A percentile compares a stretch with the other conserved stretches of the same genome.
phyloP scores from a whole-genome alignment of 53 echinoderm and acorn worm genomes.

The Patiria pectinifera region DNA sequence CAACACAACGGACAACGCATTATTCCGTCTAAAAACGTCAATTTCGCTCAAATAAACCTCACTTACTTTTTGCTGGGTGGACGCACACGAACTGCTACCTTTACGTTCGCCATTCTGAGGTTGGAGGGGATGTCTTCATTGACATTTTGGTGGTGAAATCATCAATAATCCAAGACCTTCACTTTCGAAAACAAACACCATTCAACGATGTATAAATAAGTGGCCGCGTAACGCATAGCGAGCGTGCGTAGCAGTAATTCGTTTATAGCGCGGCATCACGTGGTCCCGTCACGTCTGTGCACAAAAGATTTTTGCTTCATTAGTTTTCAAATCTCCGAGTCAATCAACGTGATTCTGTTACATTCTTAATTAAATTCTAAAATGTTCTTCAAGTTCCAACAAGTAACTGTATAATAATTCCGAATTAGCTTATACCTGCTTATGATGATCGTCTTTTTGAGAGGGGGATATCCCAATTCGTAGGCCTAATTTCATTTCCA shows the following conservation, averaged over 20 bases:
- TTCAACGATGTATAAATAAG: background rate
- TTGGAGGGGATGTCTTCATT: background rate
- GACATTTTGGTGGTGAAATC: conserved; percentile 44
- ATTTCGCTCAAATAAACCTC: background rate
- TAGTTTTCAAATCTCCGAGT: no score
- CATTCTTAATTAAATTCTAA: no score
- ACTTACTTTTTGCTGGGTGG: conserved; percentile 89
- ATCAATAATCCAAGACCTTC: background rate
- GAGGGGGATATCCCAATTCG: no score
- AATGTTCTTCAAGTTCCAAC: no score
- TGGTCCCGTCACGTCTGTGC: background rate
- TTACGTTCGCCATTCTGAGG: conserved; percentile 89
- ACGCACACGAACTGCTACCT: conserved; percentile 95
- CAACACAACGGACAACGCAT: background rate
- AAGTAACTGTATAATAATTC: no score
- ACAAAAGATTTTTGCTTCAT: background rate
- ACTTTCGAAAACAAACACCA: background rate
- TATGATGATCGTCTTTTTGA: no score
- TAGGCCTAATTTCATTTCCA: no score
- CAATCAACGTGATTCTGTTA: no score
- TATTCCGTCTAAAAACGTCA: background rate
- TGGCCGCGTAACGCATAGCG: background rate
- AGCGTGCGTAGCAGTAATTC: background rate
- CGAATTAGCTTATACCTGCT: no score
- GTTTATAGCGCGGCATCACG: conserved; percentile 23